These are phyloP conservation scores for Eupithecia inturbata DNA, from an alignment of 2,888 invertebrate genomes.

Conservation along the genomic window DNA sequence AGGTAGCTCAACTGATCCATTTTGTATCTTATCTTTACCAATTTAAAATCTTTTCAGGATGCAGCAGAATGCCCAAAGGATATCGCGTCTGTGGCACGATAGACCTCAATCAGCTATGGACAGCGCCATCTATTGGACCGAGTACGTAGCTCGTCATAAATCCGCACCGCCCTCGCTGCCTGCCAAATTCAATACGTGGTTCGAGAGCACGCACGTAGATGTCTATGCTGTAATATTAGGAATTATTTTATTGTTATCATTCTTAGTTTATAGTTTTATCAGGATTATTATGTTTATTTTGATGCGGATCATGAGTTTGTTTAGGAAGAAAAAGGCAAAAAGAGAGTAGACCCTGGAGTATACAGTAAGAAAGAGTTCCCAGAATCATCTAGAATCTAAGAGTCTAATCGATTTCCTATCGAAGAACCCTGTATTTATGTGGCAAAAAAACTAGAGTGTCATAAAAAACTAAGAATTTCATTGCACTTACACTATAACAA, in stretches of 20 bases:
- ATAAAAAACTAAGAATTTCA: neutral
- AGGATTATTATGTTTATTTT: conserved; percentile 49
- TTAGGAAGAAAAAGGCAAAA: conserved; percentile 49
- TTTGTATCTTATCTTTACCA: neutral
- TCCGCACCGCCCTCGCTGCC: conserved; percentile 60
- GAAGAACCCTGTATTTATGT: neutral
- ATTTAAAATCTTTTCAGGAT: conserved; percentile 54
- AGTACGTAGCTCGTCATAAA: conserved; percentile 84
- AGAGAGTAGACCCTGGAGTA: conserved; percentile 41
- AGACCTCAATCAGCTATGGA: conserved; percentile 83
- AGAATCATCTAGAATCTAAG: neutral
- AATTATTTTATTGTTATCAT: conserved; percentile 46
- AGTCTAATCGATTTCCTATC: neutral
- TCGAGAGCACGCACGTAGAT: conserved; percentile 62
- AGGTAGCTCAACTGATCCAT: too few relatives aligned
- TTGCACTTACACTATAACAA: neutral
- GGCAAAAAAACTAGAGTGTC: neutral
- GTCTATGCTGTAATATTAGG: conserved; percentile 56
- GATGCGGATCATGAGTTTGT: conserved; percentile 38
- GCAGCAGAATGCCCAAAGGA: conserved; percentile 72
- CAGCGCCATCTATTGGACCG: conserved; percentile 86
- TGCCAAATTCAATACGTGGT: conserved; percentile 57
- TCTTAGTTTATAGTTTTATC: conserved; percentile 46
- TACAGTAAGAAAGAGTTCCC: neutral
- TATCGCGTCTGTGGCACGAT: conserved; percentile 82